phyloP scores from a whole-genome alignment of 2,797 vertebrate species.

The Ficedula albicollis region DNA sequence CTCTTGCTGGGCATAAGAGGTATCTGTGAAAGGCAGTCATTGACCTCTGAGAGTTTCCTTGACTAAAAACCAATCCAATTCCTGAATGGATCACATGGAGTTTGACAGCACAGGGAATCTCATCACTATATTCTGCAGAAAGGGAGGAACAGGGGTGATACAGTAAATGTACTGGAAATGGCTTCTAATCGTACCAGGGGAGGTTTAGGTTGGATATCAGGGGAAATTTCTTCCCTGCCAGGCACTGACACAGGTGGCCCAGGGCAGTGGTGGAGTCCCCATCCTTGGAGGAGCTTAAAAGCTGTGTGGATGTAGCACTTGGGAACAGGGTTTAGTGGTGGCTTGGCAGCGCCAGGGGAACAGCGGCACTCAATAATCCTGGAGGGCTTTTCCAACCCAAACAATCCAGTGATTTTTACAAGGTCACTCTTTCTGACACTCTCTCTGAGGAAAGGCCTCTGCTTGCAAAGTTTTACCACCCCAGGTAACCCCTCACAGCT shows the following conservation, averaged over 20 bases:
- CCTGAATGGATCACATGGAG: rapidly evolving
- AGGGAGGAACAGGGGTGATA: not conserved
- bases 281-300: not conserved
- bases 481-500: not conserved
- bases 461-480: not conserved
- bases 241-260: not conserved
- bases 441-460: not conserved
- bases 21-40: not conserved
- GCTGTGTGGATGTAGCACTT: not conserved
- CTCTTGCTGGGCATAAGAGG: not conserved
- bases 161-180: not conserved
- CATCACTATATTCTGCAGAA: not conserved
- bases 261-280: no score
- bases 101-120: not conserved
- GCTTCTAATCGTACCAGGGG: not conserved
- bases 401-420: not conserved
- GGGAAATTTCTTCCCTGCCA: not conserved
- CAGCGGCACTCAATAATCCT: not conserved
- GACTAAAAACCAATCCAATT: not conserved
- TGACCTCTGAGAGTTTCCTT: not conserved
- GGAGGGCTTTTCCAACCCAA: not conserved
- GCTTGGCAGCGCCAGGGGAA: not conserved
- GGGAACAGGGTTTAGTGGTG: not conserved
- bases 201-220: not conserved
- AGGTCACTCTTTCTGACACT: not conserved